phyloP scores from a whole-genome alignment of 2,797 vertebrate genomes.

The Channallabes apus region DNA sequence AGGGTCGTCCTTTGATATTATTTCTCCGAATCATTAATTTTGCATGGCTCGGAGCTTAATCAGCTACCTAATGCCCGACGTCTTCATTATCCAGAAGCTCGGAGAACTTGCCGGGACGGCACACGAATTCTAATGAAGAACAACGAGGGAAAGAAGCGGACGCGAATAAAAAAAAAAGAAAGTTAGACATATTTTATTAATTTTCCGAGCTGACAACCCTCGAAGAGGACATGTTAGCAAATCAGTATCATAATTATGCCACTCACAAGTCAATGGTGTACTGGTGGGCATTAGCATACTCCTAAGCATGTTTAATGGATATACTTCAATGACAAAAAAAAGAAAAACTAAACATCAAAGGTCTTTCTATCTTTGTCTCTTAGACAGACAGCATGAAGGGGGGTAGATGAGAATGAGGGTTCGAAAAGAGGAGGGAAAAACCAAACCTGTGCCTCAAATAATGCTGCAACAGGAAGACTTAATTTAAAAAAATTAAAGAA shows the following conservation, averaged over 20 bases:
- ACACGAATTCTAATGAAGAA: constrained; percentile 47
- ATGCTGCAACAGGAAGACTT: neutral
- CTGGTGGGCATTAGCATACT: constrained; percentile 64
- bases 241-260: constrained; percentile 72
- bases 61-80: constrained; percentile 58
- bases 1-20: constrained; percentile 70
- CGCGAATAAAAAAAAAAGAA: neutral
- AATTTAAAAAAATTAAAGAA: neutral
- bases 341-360: constrained; percentile 68
- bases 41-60: constrained; percentile 72
- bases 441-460: constrained; percentile 39
- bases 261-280: constrained; percentile 66
- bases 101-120: constrained; percentile 50
- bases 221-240: constrained; percentile 50
- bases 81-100: constrained; percentile 51
- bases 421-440: constrained; percentile 47
- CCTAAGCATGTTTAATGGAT: constrained; percentile 58
- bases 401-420: constrained; percentile 66
- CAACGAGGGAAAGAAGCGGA: neutral
- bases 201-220: constrained; percentile 59
- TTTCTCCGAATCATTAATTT: constrained; percentile 73
- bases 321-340: constrained; percentile 53
- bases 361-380: constrained; percentile 35
- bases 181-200: constrained; percentile 51
- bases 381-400: constrained; percentile 65